Evolutionary conservation across 2,113 vertebrate species (phyloP), one percentile per base, ranked within the genome.

Genomic region (Geococcyx californianus): DNA sequence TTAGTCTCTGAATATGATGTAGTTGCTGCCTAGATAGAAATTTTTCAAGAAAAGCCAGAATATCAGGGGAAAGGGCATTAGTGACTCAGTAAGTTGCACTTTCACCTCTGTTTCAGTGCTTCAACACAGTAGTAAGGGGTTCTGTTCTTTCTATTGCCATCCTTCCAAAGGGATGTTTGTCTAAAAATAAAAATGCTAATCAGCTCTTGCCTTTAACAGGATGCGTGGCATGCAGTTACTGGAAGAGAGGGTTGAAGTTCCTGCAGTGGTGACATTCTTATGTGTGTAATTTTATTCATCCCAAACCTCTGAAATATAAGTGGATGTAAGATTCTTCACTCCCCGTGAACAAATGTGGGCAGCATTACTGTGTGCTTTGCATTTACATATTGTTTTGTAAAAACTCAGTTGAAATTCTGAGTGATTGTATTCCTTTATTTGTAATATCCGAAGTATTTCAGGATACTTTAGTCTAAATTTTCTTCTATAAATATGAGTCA

Each of bases 71-170:
- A 42, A 58, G 44, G 73, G 11, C 5, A 1, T 77, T 92, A 63
- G 60, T 95, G 89, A 76, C 45, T 93, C 60, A 68, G 8, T 38
- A 25, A 66, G 20, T 52, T 87, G 36, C 6, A 4, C 69, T 86
- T 93, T 93, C 67, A 54, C 47, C 62, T 93, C 49, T 94, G 84
- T 84, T 89, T 94, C 66, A 76, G 58, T 91, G n/a, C n/a, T 78
- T 81, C 49, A 76, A 14, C 11, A 10, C 14, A 28, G n/a, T 64
- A 78, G 34, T 82, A 54, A 62, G 69, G 56, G 28, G 6, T 56
- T 94, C 31, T 79, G 20, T 77, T 93, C 63, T 75, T 68, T 73
- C n/a, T 78, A 40, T 72, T 72, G 47, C 62, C 31, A 36, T 52
- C 38, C 10, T 78, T 84, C 52, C 3, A 2, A 52, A 77, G 54